Base-by-base conservation (phyloP, 1,140 invertebrate genomes). In the Nebria ingens region DNA sequence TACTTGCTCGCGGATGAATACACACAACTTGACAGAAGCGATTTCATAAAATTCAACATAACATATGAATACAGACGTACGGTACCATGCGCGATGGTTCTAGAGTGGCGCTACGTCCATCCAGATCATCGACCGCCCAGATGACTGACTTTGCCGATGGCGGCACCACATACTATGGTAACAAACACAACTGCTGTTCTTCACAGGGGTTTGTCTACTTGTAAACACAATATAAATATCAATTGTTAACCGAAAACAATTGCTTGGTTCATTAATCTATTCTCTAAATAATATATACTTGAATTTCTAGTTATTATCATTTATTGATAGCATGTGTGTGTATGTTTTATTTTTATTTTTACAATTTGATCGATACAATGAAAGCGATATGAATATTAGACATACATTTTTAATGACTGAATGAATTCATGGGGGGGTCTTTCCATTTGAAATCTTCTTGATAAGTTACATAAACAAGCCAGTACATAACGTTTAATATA, bases 401-500 rank as follows among this genome's bases (percentile, higher is more conserved):
- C 17, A 45, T n/a, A n/a, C n/a, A n/a, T n/a, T 45, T 45, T 45
- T 17, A 65, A 58, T 65, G 63, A 42, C 59, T 64, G 34, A 64
- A 53, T 2, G 64, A 59, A 53, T 64, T 57, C 19, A 68, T 19
- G 55, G 74, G 71, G 20, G 73, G 71, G 69, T 87, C 82, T 52
- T 81, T 80, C 84, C 84, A 87, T 59, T 82, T 79, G 66, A 86
- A 86, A 65, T 85, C 79, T 58, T 84, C 81, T 62, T 83, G 82
- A 55, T 80, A 82, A 53, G 79, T 79, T 11, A 84, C 81, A 70
- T 91, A 92, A 34, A 84, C 75, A 57, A 90, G 73, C 91, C 91
- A 96, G 70, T 95, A 96, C 65, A 86, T 82, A 19, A 94, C 66
- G 65, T 93, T 94, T 40, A 94, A 83, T 0, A 91, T 69, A 0